Evolutionary conservation across 2,797 vertebrate species (phyloP).

Genomic region (Scarus forsteni): DNA sequence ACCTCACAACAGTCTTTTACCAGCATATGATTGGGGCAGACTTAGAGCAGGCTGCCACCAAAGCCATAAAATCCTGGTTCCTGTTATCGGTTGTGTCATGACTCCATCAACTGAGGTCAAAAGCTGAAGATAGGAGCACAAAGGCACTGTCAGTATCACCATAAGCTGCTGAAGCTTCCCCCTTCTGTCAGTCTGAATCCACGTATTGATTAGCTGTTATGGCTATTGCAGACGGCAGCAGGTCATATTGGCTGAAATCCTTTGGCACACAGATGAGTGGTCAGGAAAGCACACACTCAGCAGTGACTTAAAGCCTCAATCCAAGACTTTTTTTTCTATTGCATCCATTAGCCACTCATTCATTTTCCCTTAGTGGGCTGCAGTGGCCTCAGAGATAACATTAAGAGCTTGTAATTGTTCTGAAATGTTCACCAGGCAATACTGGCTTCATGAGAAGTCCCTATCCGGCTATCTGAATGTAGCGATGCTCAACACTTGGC

Average conservation of each 20-base stretch:
- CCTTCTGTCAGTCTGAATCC: slow-evolving; percentile 66
- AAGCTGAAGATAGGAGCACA: slow-evolving; percentile 50
- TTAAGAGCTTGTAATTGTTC: slow-evolving; percentile 16
- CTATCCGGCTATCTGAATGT: background rate
- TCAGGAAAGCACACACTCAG: slow-evolving; percentile 55
- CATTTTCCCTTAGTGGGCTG: background rate
- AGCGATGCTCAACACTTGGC: slow-evolving; percentile 8
- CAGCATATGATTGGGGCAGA: slow-evolving; percentile 12
- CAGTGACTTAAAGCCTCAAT: slow-evolving; percentile 42
- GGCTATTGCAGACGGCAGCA: slow-evolving; percentile 61
- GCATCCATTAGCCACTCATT: slow-evolving; percentile 20
- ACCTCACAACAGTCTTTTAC: slow-evolving; percentile 16
- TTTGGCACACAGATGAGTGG: slow-evolving; percentile 55
- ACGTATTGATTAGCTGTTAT: slow-evolving; percentile 71
- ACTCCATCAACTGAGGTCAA: slow-evolving; percentile 26
- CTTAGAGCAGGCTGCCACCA: slow-evolving; percentile 9
- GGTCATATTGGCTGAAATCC: slow-evolving; percentile 64
- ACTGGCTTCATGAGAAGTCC: background rate
- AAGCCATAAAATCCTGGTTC: slow-evolving; percentile 35
- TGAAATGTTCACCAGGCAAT: slow-evolving; percentile 12
- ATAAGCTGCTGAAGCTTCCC: slow-evolving; percentile 56
- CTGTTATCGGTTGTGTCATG: slow-evolving; percentile 42
- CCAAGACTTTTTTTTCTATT: slow-evolving; percentile 5
- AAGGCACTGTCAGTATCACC: slow-evolving; percentile 61
- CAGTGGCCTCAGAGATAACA: slow-evolving; percentile 18